Evolutionary conservation across 2,888 invertebrate genomes (phyloP).

Genomic region (Lycocerus yunnanus): DNA sequence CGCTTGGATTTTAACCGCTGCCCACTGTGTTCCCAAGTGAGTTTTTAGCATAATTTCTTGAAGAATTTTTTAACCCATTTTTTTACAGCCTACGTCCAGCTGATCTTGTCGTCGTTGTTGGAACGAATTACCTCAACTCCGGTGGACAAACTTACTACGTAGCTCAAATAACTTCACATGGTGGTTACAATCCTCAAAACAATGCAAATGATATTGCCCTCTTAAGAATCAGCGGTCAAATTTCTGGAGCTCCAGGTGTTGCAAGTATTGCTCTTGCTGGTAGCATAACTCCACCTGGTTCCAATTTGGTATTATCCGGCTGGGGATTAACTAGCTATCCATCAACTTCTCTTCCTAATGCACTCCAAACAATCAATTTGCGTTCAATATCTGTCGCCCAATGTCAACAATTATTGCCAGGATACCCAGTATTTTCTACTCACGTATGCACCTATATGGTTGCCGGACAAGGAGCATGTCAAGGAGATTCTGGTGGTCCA

Average conservation of each 20-base stretch:
- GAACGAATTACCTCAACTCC: background rate
- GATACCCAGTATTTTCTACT: background rate
- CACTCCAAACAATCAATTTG: conserved; percentile 61
- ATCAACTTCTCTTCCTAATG: conserved; percentile 59
- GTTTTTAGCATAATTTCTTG: background rate
- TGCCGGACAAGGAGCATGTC: background rate
- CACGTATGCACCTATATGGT: background rate
- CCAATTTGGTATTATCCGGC: conserved; percentile 18
- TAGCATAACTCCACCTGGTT: conserved; percentile 1
- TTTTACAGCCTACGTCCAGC: background rate
- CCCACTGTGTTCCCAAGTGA: background rate
- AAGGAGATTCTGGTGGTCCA: conserved; percentile 7
- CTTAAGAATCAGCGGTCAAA: conserved; percentile 20
- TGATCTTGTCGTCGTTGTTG: background rate
- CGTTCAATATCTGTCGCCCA: conserved; percentile 56
- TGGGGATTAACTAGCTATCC: conserved; percentile 52
- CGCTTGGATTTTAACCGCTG: background rate
- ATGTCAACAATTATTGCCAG: background rate
- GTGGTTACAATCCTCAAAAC: conserved; percentile 50
- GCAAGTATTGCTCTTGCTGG: background rate
- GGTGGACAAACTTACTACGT: conserved; percentile 45
- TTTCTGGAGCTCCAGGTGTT: background rate
- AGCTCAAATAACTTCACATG: conserved; percentile 53
- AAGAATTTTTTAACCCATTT: background rate
- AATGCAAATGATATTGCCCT: conserved; percentile 35